Evolutionary conservation across 2,888 invertebrate genomes (phyloP), one percentile per base, ranked within the genome.

Genomic region (Parnassius orleans): DNA sequence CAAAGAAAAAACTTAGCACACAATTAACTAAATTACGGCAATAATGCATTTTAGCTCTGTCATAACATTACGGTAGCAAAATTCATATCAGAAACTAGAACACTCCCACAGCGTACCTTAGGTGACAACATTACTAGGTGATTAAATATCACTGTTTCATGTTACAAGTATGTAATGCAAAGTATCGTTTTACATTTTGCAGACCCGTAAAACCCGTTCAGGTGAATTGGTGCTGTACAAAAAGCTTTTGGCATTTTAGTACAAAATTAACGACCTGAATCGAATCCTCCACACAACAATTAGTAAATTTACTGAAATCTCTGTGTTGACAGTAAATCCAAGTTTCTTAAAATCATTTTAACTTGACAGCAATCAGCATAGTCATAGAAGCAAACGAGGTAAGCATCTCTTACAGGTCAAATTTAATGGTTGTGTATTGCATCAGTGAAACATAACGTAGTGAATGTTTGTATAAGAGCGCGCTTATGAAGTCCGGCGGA

Each of bases 381-480:
- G 52, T 51, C 43, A 24, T 58, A 51, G 44, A 52, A 15, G 46
- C 15, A 24, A 14, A 14, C 46, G 53, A 48, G 41, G 60, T 9
- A 53, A 42, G n/a, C 50, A 50, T 60, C 60, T 41, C 46, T 57
- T 61, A 55, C 58, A 47, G 63, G 60, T 63, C 63, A 63, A 48
- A 60, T 53, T 41, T 56, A 60, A 63, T 57, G 63, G 60, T 59
- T 57, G 15, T 43, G 53, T 61, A 55, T 70, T 70, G 69, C 70
- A 64, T 66, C 70, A 70, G 53, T 53, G 58, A 53, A 68, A 63
- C 64, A 64, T 69, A 68, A 69, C 64, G 69, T 68, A 69, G 76
- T 73, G 77, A 75, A 73, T 69, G 75, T 72, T 68, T 64, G 63
- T 54, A 48, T 52, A 70, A 70, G 66, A 59, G 57, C 53, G 60